Evolutionary conservation across 2,113 vertebrate species (phyloP).

Genomic region (Platysteira castanea): DNA sequence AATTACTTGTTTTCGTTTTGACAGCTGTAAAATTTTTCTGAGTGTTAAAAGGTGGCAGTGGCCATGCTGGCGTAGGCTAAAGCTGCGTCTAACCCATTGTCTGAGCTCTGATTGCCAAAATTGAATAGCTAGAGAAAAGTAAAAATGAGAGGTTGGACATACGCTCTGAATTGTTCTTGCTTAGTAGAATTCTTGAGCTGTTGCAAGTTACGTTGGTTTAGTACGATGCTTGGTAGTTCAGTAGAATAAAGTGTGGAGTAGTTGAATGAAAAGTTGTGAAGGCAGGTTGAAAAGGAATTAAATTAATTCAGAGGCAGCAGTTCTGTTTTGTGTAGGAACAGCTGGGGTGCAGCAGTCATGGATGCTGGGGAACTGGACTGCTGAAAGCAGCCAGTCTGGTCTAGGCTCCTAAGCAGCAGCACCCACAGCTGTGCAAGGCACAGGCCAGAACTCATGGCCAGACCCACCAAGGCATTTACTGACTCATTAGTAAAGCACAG

Average conservation of each 20-base stretch:
- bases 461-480: neutral
- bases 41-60: neutral
- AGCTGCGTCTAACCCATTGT: neutral
- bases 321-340: accelerated
- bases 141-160: neutral
- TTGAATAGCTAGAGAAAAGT: neutral
- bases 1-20: neutral
- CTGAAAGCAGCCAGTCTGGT: neutral
- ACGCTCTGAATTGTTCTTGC: neutral
- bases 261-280: neutral
- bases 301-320: neutral
- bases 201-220: neutral
- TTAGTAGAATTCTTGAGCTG: neutral
- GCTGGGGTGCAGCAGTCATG: neutral
- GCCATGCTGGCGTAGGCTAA: neutral
- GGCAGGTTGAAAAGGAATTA: neutral
- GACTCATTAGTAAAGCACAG: neutral
- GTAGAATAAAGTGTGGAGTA: neutral
- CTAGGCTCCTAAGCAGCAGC: neutral
- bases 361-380: neutral
- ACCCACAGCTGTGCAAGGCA: neutral
- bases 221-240: neutral
- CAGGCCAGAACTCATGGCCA: neutral
- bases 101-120: neutral
- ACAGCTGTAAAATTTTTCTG: neutral